Evolutionary conservation across 2,113 vertebrate genomes (phyloP), one percentile per base, ranked within the genome.

Genomic region (Nyctibius bracteatus): DNA sequence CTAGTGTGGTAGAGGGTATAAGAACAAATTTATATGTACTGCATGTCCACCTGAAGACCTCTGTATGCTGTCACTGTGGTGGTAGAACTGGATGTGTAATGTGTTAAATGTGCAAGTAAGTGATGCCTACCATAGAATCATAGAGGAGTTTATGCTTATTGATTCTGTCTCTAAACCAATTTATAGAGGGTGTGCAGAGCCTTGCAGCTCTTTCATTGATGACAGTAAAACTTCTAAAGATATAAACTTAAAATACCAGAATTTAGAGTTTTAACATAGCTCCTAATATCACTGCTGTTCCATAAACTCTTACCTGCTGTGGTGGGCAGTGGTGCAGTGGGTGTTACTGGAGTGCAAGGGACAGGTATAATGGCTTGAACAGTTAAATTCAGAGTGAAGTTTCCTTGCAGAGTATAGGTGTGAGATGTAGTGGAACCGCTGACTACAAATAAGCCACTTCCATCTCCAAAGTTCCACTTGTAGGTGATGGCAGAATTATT

Each of bases 401-500:
- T 98, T 85, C 99, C 99, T 72, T 98, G 96, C 12, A 94, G 86
- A 47, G 96, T 96, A 41, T 99, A 99, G 10, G 97, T 97, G 95
- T 99, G 99, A 49, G 97, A 98, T 57, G 98, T 98, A 88, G 98
- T 95, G 12, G 98, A 94, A 58, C 96, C 97, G 17, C 98, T 98
- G 22, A 98, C 99, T 71, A 99, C 98, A 97, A 99, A 98, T 55
- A 98, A 98, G 11, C 98, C 97, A 51, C 98, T 99, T 57, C 99
- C 99, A 27, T 99, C 99, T 41, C 98, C 98, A 1, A 99, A 99
- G 91, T 98, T 98, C 99, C 99, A 99, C 77, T 98, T 98, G 97
- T 98, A 99, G 92, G 98, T 97, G 46, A 99, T 95, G 43, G 96
- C 92, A 9, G 99, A 99, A 13, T 97, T 97, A 51, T 98, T 99